Base-by-base conservation (phyloP, 2,797 vertebrate genomes). In the Crocodylus rhombifer region DNA sequence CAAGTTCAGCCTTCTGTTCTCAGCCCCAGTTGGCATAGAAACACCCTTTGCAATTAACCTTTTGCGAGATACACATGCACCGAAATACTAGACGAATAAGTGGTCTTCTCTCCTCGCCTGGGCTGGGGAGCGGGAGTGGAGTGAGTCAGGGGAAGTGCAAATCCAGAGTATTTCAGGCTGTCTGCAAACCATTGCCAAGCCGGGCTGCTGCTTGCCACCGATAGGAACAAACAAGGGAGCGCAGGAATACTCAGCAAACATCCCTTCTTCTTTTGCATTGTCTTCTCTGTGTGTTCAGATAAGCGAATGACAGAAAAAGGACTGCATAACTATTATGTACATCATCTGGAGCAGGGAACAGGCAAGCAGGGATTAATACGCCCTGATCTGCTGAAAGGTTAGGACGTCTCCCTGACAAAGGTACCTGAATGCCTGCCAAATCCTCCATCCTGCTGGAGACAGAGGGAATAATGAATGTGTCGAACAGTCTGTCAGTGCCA, bases 11-110 rank as follows among this genome's bases (percentile, higher is more conserved):
- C 1, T 4, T 75, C 95, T 95, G 84, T 94, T 95, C 93, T 58
- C 84, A 89, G 77, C 77, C 78, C 33, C 75, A 83, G 93, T 95
- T 95, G 95, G 92, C 91, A 94, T 91, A 95, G 95, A 94, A 96
- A 96, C 92, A 89, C 79, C 82, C 90, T 92, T 95, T 86, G 62
- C 89, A 94, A 90, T 94, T 94, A 96, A 94, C 82, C 89, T 95
- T 14, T 86, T 89, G 89, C 86, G 93, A 86, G 89, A 86, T 4
- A 28, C 1, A 92, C 23, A 36, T 16, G 2, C 1, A 61, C 20
- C 87, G 88, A 85, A 94, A 73, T 77, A 67, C 71, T 83, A 86
- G n/a, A 26, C 91, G 90, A 92, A 94, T 74, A 91, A 91, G 92
- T 10, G 0, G 33, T 79, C 78, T 79, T 78, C 25, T 93, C 6